phyloP scores from a whole-genome alignment of 2,797 vertebrate genomes.

The Micrastur ruficollis region DNA sequence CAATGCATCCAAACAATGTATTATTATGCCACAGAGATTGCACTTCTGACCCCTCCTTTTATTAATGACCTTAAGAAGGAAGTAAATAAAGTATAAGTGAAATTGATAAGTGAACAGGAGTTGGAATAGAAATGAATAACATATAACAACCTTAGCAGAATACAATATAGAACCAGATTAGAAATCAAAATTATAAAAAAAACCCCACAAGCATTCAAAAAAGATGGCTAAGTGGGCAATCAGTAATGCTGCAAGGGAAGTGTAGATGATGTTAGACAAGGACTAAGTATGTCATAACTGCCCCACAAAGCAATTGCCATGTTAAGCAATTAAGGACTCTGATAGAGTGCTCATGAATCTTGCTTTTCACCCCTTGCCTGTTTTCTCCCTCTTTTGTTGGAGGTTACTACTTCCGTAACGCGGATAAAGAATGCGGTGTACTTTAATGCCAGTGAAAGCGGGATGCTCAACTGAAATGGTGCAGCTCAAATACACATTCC shows the following conservation, averaged over 20 bases:
- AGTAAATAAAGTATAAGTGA: constrained; percentile 20
- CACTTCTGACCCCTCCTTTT: neutral
- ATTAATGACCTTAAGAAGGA: neutral
- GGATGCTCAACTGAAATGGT: neutral
- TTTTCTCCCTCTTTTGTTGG: neutral
- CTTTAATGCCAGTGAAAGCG: neutral
- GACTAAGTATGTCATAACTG: neutral
- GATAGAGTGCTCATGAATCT: neutral
- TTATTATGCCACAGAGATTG: neutral
- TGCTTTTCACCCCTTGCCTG: neutral
- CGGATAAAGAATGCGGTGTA: neutral
- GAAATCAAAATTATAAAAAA: neutral
- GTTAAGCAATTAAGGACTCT: neutral
- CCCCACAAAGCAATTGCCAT: neutral
- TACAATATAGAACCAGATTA: neutral
- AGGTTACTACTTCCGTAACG: neutral
- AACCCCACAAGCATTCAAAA: neutral
- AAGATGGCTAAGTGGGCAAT: neutral
- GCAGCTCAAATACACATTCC: neutral
- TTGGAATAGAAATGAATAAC: neutral
- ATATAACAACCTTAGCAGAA: neutral
- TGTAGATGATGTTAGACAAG: neutral
- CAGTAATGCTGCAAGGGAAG: neutral
- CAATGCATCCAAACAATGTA: neutral
- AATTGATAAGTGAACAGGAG: neutral